Conservation (phyloP, 2,113 vertebrate species). For the Sceloporus tristichus region DNA sequence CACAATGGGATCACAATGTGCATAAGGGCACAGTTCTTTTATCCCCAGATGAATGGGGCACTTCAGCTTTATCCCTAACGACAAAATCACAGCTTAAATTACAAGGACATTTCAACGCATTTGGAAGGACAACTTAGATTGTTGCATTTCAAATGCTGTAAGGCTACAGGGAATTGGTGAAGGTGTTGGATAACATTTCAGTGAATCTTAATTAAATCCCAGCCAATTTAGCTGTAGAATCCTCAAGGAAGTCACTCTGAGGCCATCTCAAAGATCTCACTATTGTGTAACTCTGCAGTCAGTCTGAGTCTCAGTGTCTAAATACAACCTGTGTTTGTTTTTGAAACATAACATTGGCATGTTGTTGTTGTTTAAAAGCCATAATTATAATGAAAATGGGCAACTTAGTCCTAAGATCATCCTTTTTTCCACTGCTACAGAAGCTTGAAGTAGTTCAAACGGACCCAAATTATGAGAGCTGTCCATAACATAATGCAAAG, state of each 20-base stretch:
- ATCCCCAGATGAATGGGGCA: conserved; percentile 59
- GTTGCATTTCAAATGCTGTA: conserved; percentile 51
- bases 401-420: not conserved
- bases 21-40: conserved; percentile 64
- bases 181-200: conserved; percentile 15
- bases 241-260: not conserved
- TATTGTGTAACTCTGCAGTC: not conserved
- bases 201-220: conserved; percentile 47
- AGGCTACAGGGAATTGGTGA: conserved; percentile 39
- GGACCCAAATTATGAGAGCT: too few relatives aligned
- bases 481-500: too few relatives aligned
- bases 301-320: not conserved
- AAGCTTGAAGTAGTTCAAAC: too few relatives aligned
- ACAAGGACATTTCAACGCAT: conserved; percentile 65
- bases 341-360: not conserved
- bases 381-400: not conserved
- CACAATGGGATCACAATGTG: conserved; percentile 58
- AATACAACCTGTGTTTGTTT: not conserved
- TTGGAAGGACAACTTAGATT: conserved; percentile 61
- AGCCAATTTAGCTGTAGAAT: conserved; percentile 42
- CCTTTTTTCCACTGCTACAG: too few relatives aligned
- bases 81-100: conserved; percentile 61
- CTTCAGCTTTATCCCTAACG: conserved; percentile 68
- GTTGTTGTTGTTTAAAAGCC: too few relatives aligned
- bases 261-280: conserved; percentile 5